A percentile compares a stretch with the other conserved stretches of the same genome.
Evolutionary conservation across 2,797 vertebrate genomes (phyloP).

Genomic region (Enteromius fasciolatus): DNA sequence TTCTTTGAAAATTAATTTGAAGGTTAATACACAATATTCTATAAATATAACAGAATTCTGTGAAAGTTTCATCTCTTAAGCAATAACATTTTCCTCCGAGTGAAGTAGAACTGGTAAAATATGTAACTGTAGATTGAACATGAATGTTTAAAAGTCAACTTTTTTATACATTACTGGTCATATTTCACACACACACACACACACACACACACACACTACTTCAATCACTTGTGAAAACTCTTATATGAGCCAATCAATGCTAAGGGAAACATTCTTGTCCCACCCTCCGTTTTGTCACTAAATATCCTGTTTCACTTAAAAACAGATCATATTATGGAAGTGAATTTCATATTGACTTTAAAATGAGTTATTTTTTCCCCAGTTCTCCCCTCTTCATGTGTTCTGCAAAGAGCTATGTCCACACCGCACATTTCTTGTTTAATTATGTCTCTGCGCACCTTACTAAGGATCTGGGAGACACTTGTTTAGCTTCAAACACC

Average conservation of each 20-base stretch:
- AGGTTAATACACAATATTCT: background rate
- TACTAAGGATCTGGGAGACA: conserved; percentile 79
- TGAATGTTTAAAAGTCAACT: background rate
- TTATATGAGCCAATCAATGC: background rate
- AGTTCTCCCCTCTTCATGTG: background rate
- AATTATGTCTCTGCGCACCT: conserved; percentile 75
- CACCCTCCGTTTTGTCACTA: background rate
- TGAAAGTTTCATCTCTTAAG: background rate
- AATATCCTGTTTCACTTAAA: background rate
- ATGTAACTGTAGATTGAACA: background rate
- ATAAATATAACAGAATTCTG: background rate
- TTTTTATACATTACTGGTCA: background rate
- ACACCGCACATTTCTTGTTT: conserved; percentile 78
- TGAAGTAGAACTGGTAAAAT: background rate
- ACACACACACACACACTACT: background rate
- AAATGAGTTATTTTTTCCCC: background rate
- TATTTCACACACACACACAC: no score
- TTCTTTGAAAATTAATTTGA: background rate
- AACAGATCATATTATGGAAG: background rate
- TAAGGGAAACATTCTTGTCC: background rate
- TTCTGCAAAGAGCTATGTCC: conserved; percentile 53
- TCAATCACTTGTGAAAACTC: background rate
- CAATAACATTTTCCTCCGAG: background rate
- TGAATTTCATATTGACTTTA: background rate
- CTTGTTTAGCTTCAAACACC: conserved; percentile 83